Evolutionary conservation across 2,888 invertebrate species (phyloP).

Genomic region (Teleogryllus oceanicus): DNA sequence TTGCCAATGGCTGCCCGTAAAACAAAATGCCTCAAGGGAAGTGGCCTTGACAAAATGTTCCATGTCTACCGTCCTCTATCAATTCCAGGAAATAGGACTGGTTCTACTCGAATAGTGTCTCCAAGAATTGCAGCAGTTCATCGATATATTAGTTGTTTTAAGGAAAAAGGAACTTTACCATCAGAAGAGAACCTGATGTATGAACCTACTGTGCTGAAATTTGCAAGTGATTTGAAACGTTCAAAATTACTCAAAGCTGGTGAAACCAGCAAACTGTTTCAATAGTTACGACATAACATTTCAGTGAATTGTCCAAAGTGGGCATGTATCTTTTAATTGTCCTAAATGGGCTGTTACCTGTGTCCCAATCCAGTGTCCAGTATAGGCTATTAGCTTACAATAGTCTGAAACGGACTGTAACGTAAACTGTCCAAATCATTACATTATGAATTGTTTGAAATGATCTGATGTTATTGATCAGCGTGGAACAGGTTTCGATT

Average conservation of each 20-base stretch:
- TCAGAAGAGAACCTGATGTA: conserved; percentile 25
- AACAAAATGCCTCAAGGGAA: conserved; percentile 28
- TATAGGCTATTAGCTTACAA: no score
- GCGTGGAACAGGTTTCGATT: no score
- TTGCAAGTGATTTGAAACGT: conserved; percentile 33
- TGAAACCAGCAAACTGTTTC: conserved; percentile 29
- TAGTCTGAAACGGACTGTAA: no score
- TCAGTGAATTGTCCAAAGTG: background rate
- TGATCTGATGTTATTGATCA: no score
- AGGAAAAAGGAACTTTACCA: conserved; percentile 19
- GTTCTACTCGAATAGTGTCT: conserved; percentile 35
- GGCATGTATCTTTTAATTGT: no score
- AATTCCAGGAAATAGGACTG: conserved; percentile 18
- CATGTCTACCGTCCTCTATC: conserved; percentile 31
- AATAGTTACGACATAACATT: background rate
- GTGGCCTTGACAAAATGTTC: conserved; percentile 23
- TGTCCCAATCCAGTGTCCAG: no score
- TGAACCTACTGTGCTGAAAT: conserved; percentile 33
- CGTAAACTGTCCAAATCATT: no score
- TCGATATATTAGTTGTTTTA: conserved; percentile 31
- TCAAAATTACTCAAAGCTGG: conserved; percentile 33
- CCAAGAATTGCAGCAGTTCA: conserved; percentile 37
- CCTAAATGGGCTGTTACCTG: no score
- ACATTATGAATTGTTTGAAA: no score
- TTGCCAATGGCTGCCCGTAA: conserved; percentile 32